Conservation (phyloP, 2,113 vertebrate genomes). For the Neoarius graeffei region DNA sequence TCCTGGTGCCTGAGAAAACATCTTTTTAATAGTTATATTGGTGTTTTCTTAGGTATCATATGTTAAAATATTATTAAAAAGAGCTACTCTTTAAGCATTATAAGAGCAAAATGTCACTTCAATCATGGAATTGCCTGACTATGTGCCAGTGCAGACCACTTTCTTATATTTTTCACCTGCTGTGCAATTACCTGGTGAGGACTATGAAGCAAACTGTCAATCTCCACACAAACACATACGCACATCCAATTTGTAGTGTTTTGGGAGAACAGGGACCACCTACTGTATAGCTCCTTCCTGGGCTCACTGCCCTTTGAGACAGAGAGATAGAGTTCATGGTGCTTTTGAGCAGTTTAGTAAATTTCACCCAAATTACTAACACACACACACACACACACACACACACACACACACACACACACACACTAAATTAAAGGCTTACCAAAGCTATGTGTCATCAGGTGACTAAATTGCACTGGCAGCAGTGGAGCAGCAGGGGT, state of each 20-base stretch:
- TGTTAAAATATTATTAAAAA: not conserved
- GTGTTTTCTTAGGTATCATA: not conserved
- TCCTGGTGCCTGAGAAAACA: not conserved
- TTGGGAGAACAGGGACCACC: constrained; percentile 34
- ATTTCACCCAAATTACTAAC: not conserved
- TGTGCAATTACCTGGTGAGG: constrained; percentile 51
- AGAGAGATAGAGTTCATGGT: constrained; percentile 21
- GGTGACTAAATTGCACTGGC: constrained; percentile 74
- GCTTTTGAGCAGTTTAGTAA: constrained; percentile 19
- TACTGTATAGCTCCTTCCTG: constrained; percentile 40
- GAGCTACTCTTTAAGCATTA: not conserved
- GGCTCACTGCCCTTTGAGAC: constrained; percentile 48
- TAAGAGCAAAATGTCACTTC: not conserved
- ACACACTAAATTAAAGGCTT: not conserved
- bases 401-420: constrained; percentile 3
- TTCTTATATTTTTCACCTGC: constrained; percentile 35
- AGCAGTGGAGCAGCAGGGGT: constrained; percentile 78
- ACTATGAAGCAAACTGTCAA: constrained; percentile 29
- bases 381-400: not conserved
- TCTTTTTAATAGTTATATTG: not conserved
- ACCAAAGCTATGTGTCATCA: constrained; percentile 70
- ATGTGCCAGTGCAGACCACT: constrained; percentile 1
- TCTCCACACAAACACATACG: constrained; percentile 24
- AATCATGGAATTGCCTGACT: not conserved
- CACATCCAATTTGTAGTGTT: constrained; percentile 39